phyloP scores from a whole-genome alignment of 2,888 invertebrate species.

The Hololepta plana region DNA sequence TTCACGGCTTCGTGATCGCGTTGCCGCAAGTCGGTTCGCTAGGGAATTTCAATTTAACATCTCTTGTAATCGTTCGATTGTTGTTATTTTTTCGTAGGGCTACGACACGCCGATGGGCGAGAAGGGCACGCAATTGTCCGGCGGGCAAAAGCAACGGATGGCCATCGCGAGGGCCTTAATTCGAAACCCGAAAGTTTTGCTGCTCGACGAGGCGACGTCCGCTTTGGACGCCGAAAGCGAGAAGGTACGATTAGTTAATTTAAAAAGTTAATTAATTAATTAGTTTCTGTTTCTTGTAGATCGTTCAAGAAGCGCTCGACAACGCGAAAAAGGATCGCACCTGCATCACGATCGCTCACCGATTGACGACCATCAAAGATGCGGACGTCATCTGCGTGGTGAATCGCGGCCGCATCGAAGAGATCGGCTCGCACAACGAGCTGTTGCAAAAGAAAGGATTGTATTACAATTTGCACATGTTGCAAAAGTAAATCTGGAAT shows the following conservation, averaged over 20 bases:
- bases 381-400: slow-evolving; percentile 62
- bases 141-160: slow-evolving; percentile 77
- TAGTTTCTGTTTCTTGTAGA: slow-evolving; percentile 23
- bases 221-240: slow-evolving; percentile 76
- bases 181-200: slow-evolving; percentile 54
- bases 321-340: slow-evolving; percentile 64
- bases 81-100: slow-evolving; percentile 31
- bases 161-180: slow-evolving; percentile 76
- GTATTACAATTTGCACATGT: slow-evolving; percentile 39
- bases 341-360: slow-evolving; percentile 72
- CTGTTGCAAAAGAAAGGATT: slow-evolving; percentile 39
- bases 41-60: not conserved
- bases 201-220: slow-evolving; percentile 78
- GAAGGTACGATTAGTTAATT: slow-evolving; percentile 32
- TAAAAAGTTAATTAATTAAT: slow-evolving; percentile 1
- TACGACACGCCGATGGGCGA: slow-evolving; percentile 66
- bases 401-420: slow-evolving; percentile 46
- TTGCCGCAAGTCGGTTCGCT: slow-evolving; percentile 48
- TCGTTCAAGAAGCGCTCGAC: slow-evolving; percentile 78
- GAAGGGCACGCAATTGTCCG: slow-evolving; percentile 59
- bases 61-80: not conserved
- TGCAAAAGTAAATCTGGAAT: slow-evolving; percentile 22
- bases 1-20: slow-evolving; percentile 63
- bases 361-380: slow-evolving; percentile 67
- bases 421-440: slow-evolving; percentile 51